Evolutionary conservation across 2,113 vertebrate genomes (phyloP).

Genomic region (Alouatta palliata): DNA sequence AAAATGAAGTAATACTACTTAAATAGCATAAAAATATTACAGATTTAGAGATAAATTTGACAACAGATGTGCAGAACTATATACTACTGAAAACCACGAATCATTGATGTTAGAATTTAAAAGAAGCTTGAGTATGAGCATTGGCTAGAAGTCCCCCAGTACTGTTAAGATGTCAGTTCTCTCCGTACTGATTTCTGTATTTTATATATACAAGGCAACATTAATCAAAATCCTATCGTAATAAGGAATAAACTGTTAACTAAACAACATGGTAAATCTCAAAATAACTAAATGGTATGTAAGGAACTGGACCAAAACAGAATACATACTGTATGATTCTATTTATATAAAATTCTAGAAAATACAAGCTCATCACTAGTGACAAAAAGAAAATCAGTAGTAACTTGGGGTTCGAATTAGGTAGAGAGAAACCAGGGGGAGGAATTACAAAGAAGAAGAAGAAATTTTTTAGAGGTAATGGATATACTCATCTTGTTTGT

Average conservation of each 20-base stretch:
- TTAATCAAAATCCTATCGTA: background rate
- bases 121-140: background rate
- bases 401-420: background rate
- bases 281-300: background rate
- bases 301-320: background rate
- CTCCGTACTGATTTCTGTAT: background rate
- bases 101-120: background rate
- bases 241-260: background rate
- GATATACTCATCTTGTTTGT: background rate
- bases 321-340: background rate
- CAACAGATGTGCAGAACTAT: background rate
- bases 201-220: background rate
- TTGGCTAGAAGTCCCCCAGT: background rate
- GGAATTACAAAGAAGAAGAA: background rate
- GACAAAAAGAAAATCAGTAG: background rate
- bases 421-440: background rate
- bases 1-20: background rate
- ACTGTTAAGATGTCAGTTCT: background rate
- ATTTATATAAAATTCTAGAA: background rate
- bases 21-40: background rate
- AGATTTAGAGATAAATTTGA: background rate
- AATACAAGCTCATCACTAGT: background rate
- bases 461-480: background rate
- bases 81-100: background rate
- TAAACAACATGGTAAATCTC: background rate